Evolutionary conservation across 1,140 invertebrate species (phyloP).

Genomic region (Brachionus manjavacas): DNA sequence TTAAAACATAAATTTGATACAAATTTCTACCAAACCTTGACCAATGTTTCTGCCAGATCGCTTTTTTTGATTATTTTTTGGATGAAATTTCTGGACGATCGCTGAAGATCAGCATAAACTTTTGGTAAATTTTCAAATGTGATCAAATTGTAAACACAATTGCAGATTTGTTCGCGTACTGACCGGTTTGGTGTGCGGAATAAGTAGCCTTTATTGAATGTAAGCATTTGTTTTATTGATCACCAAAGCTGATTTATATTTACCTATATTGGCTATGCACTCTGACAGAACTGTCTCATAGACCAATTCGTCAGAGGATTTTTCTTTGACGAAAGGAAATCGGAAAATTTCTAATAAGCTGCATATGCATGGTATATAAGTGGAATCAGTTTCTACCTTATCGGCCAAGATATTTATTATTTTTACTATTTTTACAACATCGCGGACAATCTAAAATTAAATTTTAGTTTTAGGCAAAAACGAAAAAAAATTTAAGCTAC

Average conservation of each 20-base stretch:
- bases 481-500: conserved; percentile 45
- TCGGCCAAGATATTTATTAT: conserved; percentile 56
- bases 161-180: conserved; percentile 32
- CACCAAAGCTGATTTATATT: background rate
- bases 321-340: conserved; percentile 56
- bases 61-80: conserved; percentile 52
- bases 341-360: conserved; percentile 53
- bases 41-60: conserved; percentile 56
- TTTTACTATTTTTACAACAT: conserved; percentile 54
- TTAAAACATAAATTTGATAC: conserved; percentile 38
- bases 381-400: conserved; percentile 48
- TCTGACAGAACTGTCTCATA: conserved; percentile 55
- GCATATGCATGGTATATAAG: conserved; percentile 52
- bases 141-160: conserved; percentile 9
- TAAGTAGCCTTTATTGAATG: conserved; percentile 31
- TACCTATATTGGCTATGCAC: conserved; percentile 56
- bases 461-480: background rate
- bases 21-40: conserved; percentile 48
- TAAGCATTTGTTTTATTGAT: no score
- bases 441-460: conserved; percentile 52
- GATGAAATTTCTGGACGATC: conserved; percentile 50
- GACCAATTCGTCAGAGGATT: conserved; percentile 55
- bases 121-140: conserved; percentile 19
- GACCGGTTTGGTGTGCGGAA: conserved; percentile 3
- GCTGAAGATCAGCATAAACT: conserved; percentile 49